Evolutionary conservation across 2,888 invertebrate species (phyloP).

Genomic region (Drosophila mimetica): DNA sequence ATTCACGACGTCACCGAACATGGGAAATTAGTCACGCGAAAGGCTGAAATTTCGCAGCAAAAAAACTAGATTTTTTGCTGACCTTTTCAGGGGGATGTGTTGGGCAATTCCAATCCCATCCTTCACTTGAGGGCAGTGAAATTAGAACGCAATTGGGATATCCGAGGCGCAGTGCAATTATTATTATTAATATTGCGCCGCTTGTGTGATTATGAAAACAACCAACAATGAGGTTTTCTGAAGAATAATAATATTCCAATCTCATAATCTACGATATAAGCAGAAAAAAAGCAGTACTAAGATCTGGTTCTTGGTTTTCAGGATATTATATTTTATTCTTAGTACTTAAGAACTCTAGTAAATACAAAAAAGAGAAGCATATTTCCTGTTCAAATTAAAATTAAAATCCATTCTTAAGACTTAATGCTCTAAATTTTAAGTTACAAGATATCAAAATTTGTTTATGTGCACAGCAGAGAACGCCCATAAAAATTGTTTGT

Average conservation of each 20-base stretch:
- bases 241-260: not conserved
- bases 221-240: not conserved
- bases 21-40: slow-evolving; percentile 39
- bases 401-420: no score
- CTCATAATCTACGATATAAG: not conserved
- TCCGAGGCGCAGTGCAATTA: slow-evolving; percentile 14
- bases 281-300: not conserved
- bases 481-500: not conserved
- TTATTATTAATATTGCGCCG: slow-evolving; percentile 7
- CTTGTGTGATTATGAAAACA: slow-evolving; percentile 8
- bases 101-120: slow-evolving; percentile 4
- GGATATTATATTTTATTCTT: no score
- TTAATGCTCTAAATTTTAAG: not conserved
- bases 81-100: slow-evolving; percentile 5
- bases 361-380: no score
- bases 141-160: slow-evolving; percentile 37
- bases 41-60: slow-evolving; percentile 13
- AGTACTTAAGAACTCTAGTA: no score
- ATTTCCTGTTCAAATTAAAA: no score
- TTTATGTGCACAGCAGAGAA: not conserved
- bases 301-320: not conserved
- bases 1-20: slow-evolving; percentile 35
- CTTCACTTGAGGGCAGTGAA: not conserved
- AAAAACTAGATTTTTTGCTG: slow-evolving; percentile 6
- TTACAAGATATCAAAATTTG: not conserved